These are phyloP conservation scores for Trematocara variabile DNA, from an alignment of 2,113 vertebrate species.

Conservation along the genomic window DNA sequence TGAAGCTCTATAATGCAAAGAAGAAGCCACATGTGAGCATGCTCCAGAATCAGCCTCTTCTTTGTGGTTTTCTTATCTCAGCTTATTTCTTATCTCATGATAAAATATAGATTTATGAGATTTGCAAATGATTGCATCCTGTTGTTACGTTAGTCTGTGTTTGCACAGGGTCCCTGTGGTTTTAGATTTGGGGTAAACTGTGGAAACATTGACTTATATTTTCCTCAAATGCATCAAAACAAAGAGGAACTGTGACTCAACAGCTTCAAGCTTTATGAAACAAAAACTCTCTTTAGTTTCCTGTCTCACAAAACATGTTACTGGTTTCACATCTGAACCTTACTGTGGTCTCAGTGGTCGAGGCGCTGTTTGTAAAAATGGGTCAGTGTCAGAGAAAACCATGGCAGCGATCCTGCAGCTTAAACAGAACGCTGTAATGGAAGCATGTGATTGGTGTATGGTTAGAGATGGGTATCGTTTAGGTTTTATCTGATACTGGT, in stretches of 20 bases:
- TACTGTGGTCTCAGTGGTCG: neutral
- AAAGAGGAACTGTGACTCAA: neutral
- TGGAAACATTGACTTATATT: neutral
- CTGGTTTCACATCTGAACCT: neutral
- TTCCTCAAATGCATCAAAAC: neutral
- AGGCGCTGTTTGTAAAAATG: accelerated
- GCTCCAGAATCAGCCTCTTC: neutral
- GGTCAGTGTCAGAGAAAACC: neutral
- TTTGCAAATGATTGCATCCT: neutral
- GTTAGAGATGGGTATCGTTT: too few species aligned
- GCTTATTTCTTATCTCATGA: neutral
- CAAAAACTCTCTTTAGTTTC: accelerated
- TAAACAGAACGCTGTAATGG: neutral
- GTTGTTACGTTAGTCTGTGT: neutral
- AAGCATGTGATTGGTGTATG: neutral
- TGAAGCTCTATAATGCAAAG: neutral
- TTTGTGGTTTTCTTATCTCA: neutral
- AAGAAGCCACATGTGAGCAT: neutral
- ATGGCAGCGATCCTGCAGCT: neutral
- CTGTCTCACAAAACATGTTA: neutral
- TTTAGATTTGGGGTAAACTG: accelerated
- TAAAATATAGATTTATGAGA: neutral
- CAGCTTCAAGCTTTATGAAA: neutral
- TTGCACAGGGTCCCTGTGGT: neutral
- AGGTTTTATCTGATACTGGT: too few species aligned